phyloP scores from a whole-genome alignment of 2,888 invertebrate genomes.

The Hedya salicella region DNA sequence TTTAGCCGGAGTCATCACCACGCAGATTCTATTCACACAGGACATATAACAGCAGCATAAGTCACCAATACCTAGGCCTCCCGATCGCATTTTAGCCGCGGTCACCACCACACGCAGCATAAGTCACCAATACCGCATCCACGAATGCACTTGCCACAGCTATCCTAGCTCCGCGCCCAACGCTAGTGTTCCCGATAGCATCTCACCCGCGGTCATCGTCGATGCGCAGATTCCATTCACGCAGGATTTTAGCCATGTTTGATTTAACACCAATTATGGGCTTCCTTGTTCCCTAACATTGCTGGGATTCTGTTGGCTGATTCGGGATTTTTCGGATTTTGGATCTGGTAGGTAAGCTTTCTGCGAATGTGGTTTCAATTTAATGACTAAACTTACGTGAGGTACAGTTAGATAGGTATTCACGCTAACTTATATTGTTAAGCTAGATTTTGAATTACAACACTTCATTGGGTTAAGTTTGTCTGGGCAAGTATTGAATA shows the following conservation, averaged over 20 bases:
- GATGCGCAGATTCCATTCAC: conserved; percentile 83
- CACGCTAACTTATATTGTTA: too few species aligned
- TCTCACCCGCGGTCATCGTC: conserved; percentile 81
- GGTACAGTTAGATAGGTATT: too few species aligned
- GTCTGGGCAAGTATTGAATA: too few species aligned
- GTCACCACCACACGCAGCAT: too few species aligned
- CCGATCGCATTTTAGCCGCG: too few species aligned
- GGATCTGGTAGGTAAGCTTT: background rate
- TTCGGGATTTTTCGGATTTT: conserved; percentile 24
- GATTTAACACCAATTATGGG: conserved; percentile 85
- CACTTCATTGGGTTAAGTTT: too few species aligned
- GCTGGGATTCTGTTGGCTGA: conserved; percentile 34
- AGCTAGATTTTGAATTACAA: too few species aligned
- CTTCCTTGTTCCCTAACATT: conserved; percentile 73
- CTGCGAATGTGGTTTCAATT: background rate
- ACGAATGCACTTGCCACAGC: conserved; percentile 30
- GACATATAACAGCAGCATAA: too few species aligned
- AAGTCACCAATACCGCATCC: conserved; percentile 46
- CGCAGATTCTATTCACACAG: conserved; percentile 82
- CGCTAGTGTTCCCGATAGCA: conserved; percentile 80
- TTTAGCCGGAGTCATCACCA: conserved; percentile 80
- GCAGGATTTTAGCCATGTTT: conserved; percentile 82
- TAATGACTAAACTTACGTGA: background rate
- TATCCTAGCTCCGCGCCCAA: conserved; percentile 50
- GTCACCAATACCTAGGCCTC: too few species aligned